Percentiles rank a stretch among this genome's conserved stretches.
Evolutionary conservation across 2,888 invertebrate genomes (phyloP).

Genomic region (Macroteleia sp.): DNA sequence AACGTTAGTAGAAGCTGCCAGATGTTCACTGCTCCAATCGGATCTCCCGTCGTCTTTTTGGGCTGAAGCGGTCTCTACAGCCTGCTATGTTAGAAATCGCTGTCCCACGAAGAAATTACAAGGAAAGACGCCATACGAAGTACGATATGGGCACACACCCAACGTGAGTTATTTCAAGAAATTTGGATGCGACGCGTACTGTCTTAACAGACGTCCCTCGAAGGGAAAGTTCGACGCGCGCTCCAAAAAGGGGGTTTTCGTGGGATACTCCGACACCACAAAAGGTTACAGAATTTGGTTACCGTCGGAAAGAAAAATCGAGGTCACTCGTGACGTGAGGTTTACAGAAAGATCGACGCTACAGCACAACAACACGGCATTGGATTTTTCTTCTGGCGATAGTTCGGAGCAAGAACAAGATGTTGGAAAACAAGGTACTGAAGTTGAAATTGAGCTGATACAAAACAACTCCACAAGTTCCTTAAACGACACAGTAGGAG

Average conservation of each 20-base stretch:
- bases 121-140: constrained; percentile 61
- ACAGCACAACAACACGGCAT: too few relatives aligned
- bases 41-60: background rate
- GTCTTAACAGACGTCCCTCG: background rate
- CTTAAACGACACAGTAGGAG: too few relatives aligned
- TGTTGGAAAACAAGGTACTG: too few relatives aligned
- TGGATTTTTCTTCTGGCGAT: too few relatives aligned
- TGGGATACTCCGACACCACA: background rate
- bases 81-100: background rate
- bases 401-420: too few relatives aligned
- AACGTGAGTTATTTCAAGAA: background rate
- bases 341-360: background rate
- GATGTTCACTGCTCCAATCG: background rate
- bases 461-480: too few relatives aligned
- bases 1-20: constrained; percentile 63
- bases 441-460: too few relatives aligned
- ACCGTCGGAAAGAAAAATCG: background rate
- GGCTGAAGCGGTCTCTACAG: constrained; percentile 17
- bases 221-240: background rate
- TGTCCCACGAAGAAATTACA: background rate
- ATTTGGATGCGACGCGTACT: background rate
- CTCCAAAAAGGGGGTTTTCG: background rate
- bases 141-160: constrained; percentile 63
- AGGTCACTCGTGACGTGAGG: background rate
- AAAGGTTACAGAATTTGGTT: background rate